Conservation (phyloP, 2,888 invertebrate species). For the Agrenia bidenticulata region DNA sequence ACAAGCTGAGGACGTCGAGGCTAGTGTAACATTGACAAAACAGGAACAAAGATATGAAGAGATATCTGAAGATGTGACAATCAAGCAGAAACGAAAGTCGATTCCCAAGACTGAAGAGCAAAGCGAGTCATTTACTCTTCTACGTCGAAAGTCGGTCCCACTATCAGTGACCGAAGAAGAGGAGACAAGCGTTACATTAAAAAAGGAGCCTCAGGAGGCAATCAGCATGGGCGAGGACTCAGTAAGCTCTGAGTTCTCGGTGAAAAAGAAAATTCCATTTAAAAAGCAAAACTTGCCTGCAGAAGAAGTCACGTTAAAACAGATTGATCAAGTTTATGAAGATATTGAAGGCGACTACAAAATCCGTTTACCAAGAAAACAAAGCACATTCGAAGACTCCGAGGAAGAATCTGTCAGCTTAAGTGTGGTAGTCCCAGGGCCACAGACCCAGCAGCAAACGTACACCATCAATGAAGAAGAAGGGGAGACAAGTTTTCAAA, state of each 20-base stretch:
- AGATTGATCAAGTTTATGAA: slow-evolving; percentile 48
- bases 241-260: slow-evolving; percentile 66
- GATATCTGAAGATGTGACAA: slow-evolving; percentile 17
- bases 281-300: slow-evolving; percentile 47
- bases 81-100: slow-evolving; percentile 15
- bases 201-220: slow-evolving; percentile 26
- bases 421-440: slow-evolving; percentile 26
- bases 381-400: slow-evolving; percentile 62
- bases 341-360: slow-evolving; percentile 85
- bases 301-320: slow-evolving; percentile 45
- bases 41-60: slow-evolving; percentile 19
- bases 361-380: slow-evolving; percentile 69
- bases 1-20: slow-evolving; percentile 51
- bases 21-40: slow-evolving; percentile 54
- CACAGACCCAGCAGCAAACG: slow-evolving; percentile 48
- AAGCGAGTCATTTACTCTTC: background rate
- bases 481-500: slow-evolving; percentile 58
- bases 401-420: slow-evolving; percentile 58
- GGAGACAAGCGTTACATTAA: slow-evolving; percentile 24
- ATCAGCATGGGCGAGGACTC: slow-evolving; percentile 51
- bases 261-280: slow-evolving; percentile 65
- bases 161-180: slow-evolving; percentile 19
- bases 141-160: slow-evolving; percentile 51
- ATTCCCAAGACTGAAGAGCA: background rate
- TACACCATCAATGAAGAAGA: slow-evolving; percentile 58